Conservation (phyloP, 2,113 vertebrate species). For the Ameiurus melas region DNA sequence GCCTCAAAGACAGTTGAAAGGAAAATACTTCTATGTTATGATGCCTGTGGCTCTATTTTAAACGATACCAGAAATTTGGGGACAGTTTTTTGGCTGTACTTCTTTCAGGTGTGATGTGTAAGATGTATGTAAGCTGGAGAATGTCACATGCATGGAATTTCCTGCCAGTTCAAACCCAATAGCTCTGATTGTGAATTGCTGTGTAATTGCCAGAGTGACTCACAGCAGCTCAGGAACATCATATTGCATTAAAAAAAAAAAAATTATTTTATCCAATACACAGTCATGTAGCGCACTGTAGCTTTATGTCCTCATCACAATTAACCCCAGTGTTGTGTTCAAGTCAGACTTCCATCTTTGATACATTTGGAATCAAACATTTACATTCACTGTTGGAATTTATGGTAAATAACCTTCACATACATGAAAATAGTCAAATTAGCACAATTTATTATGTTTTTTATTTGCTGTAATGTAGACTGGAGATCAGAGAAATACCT, state of each 20-base stretch:
- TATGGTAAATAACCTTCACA: background rate
- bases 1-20: background rate
- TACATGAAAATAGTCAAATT: background rate
- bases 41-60: background rate
- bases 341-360: background rate
- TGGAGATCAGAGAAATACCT: background rate
- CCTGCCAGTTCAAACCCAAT: background rate
- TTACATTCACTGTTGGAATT: background rate
- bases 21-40: background rate
- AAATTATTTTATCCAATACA: too few relatives aligned
- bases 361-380: background rate
- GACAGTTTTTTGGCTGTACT: background rate
- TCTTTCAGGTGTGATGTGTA: background rate
- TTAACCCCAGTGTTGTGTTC: background rate
- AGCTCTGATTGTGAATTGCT: background rate
- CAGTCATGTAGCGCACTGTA: background rate
- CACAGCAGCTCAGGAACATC: background rate
- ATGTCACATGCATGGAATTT: background rate
- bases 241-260: too few relatives aligned
- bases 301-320: background rate
- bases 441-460: background rate
- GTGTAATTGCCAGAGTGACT: background rate
- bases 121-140: background rate
- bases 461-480: background rate
- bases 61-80: background rate